These are phyloP conservation scores for Rhinella marina DNA, from an alignment of 2,797 vertebrate species.

Conservation along the genomic window DNA sequence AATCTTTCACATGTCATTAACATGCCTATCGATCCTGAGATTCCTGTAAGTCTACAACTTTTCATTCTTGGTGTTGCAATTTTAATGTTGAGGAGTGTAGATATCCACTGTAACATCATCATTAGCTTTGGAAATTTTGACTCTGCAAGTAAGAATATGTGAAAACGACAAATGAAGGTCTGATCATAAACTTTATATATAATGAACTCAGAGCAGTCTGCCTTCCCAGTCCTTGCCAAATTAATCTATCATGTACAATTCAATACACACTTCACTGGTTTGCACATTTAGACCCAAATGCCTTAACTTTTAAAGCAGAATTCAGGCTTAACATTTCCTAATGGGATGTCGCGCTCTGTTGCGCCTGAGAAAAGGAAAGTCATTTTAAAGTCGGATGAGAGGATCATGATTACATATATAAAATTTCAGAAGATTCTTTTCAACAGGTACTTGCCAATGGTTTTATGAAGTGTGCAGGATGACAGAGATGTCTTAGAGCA, in stretches of 20 bases:
- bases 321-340: conserved; percentile 32
- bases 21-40: too few relatives aligned
- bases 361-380: conserved; percentile 16
- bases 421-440: conserved; percentile 12
- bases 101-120: neutral
- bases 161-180: neutral
- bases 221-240: conserved; percentile 2
- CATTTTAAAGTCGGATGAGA: conserved; percentile 34
- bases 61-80: too few relatives aligned
- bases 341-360: conserved; percentile 22
- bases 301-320: conserved; percentile 19
- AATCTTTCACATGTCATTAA: too few relatives aligned
- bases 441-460: neutral
- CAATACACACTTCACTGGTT: conserved; percentile 24
- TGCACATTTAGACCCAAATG: conserved; percentile 38
- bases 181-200: conserved; percentile 15
- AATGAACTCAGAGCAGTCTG: conserved; percentile 1
- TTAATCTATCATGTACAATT: conserved; percentile 42
- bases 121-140: neutral
- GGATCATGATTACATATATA: conserved; percentile 19
- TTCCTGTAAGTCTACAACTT: too few relatives aligned
- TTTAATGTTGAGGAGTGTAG: too few relatives aligned
- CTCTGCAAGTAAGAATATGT: neutral
- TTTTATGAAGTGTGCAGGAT: neutral
- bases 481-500: neutral